Evolutionary conservation across 2,113 vertebrate species (phyloP), one percentile per base, ranked within the genome.

Genomic region (Pangasianodon hypophthalmus): DNA sequence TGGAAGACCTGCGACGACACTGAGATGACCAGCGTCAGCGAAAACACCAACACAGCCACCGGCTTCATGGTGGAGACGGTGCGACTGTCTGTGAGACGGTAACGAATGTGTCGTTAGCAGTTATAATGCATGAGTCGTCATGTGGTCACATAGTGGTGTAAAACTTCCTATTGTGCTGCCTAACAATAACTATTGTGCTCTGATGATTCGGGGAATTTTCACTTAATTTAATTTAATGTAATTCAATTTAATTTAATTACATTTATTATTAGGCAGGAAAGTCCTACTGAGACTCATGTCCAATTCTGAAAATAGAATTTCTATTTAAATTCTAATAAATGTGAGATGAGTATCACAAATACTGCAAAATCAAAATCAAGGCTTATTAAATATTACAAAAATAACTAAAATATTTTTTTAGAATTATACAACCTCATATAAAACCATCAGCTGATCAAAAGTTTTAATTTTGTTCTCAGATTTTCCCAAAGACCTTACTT

Each of bases 1-100:
- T 94, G 96, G 62, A 96, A 97, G 0, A 95, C 96, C 92, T 98
- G 98, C 7, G 96, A 95, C 0, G 94, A 92, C 86, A 93, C 91
- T 87, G 94, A 89, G 26, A 90, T 54, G n/a, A 89, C 46, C 50
- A 94, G 62, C 41, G 94, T 93, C 19, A 95, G 79, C n/a, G 94
- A 62, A 88, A 95, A 54, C 0, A 95, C 19, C 54, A 94, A 83
- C 10, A 93, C 87, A 84, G n/a, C 86, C 13, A 87, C 4, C 0
- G 90, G 56, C 87, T 92, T 90, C 93, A 93, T 92, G n/a, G 4
- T 87, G 46, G 18, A 46, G 77, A 87, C 37, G 10, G 32, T 48
- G 52, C 16, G 75, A 14, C 60, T 50, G 84, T 69, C 54, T 75
- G 71, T 88, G 24, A 48, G 71, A 44, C 29, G 29, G 26, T 26